Percentiles rank a stretch among this genome's conserved stretches.
phyloP scores from a whole-genome alignment of 2,797 vertebrate species.

The Macropodus opercularis region DNA sequence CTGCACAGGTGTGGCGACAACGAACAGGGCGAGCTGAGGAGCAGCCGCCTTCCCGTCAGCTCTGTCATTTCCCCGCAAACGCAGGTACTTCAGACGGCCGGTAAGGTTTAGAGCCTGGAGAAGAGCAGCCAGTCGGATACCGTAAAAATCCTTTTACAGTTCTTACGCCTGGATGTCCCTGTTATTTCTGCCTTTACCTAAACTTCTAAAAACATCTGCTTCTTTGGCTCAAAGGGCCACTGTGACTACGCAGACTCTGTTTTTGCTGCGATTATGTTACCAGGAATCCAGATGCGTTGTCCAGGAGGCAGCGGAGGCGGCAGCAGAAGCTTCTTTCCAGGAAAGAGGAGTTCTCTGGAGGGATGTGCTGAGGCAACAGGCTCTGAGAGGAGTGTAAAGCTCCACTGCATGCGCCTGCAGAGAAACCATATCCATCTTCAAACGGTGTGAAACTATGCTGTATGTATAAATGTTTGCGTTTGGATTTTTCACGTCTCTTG shows the following conservation, averaged over 20 bases:
- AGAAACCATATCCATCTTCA: not conserved
- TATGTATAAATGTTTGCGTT: too few species aligned
- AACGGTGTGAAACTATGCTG: not conserved
- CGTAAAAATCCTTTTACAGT: too few species aligned
- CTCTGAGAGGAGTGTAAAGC: not conserved
- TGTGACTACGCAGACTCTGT: too few species aligned
- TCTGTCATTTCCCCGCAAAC: slow-evolving; percentile 38
- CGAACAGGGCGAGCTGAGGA: slow-evolving; percentile 71
- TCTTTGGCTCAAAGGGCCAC: too few species aligned
- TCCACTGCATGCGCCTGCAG: slow-evolving; percentile 21
- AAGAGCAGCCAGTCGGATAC: not conserved
- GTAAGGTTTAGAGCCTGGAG: slow-evolving; percentile 72
- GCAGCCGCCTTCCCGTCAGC: slow-evolving; percentile 26
- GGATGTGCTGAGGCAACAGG: slow-evolving; percentile 18
- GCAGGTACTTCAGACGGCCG: slow-evolving; percentile 75
- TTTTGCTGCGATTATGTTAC: slow-evolving; percentile 1
- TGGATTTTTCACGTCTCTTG: too few species aligned
- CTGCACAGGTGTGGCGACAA: slow-evolving; percentile 73
- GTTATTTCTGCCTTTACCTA: too few species aligned
- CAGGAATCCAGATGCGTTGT: slow-evolving; percentile 70
- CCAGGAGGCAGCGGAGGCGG: slow-evolving; percentile 68
- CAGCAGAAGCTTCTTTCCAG: slow-evolving; percentile 52
- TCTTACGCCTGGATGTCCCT: too few species aligned
- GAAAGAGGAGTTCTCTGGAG: slow-evolving; percentile 38
- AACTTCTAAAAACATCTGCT: too few species aligned